Evolutionary conservation across 1,140 invertebrate genomes (phyloP).

Genomic region (Drosophila punjabiensis): DNA sequence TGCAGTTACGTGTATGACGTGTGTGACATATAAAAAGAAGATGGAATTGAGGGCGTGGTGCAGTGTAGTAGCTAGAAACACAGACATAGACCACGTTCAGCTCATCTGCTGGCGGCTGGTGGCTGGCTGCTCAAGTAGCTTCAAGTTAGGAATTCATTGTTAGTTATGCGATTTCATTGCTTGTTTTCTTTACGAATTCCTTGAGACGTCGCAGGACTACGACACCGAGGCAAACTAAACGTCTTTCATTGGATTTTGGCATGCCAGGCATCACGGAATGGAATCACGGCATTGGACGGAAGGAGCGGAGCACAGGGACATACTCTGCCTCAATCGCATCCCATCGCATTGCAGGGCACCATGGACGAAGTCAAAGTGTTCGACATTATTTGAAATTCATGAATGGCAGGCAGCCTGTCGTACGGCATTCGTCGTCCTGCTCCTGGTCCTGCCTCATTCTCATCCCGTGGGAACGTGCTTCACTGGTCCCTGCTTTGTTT

Average conservation of each 20-base stretch:
- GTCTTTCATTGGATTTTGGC: conserved; percentile 83
- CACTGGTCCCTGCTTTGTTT: conserved; percentile 31
- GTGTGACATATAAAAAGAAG: conserved; percentile 10
- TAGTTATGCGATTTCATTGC: conserved; percentile 84
- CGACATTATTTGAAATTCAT: conserved; percentile 84
- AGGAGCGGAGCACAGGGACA: conserved; percentile 19
- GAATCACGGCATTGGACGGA: conserved; percentile 67
- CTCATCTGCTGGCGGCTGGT: conserved; percentile 52
- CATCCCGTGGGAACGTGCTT: conserved; percentile 12
- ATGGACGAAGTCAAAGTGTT: conserved; percentile 81
- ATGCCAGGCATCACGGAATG: conserved; percentile 75
- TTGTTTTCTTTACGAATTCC: conserved; percentile 83
- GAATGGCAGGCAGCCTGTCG: conserved; percentile 73
- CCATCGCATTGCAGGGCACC: conserved; percentile 68
- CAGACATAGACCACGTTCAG: conserved; percentile 69
- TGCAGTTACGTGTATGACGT: conserved; percentile 52
- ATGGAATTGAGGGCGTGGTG: not conserved
- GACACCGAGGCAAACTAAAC: conserved; percentile 73
- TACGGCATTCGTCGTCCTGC: conserved; percentile 20
- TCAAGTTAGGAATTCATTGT: conserved; percentile 82
- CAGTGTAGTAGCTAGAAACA: conserved; percentile 23
- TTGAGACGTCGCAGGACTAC: conserved; percentile 52
- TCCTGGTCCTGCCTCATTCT: not conserved
- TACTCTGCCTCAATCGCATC: conserved; percentile 60
- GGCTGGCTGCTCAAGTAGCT: conserved; percentile 77